Base-by-base conservation (phyloP, 2,888 invertebrate species). In the Busseola fusca region DNA sequence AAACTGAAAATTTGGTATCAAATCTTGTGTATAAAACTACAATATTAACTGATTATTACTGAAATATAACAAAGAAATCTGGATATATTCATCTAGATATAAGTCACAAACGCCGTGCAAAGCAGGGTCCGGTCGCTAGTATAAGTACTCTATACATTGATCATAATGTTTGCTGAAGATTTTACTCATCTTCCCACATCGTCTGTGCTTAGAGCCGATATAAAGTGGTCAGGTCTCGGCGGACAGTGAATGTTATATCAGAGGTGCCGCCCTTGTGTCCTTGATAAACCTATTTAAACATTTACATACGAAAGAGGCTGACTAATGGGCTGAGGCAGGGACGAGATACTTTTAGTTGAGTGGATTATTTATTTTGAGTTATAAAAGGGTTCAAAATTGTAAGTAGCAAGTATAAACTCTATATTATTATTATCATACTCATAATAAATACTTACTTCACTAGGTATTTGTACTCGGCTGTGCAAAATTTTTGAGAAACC, bases 281-380 rank as follows among this genome's bases (percentile, higher is more conserved):
- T 72, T 72, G 58, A 83, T 77, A 58, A 73, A 76, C 64, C 62
- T 71, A 64, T 67, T 82, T 74, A 80, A 84, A 82, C 64, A 82
- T 83, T 82, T 80, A 83, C 77, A 73, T 80, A 74, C 63, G 72
- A 79, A 82, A 82, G 80, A 66, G 68, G 59, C 54, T 48, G 18
- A 48, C 72, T 74, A 70, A 79, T 72, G 73, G 72, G 25, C 56
- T 45, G 59, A 27, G 16, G n/a, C 40, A 57, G 76, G 72, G 70
- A 48, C 74, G 71, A 48, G 58, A 7, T 48, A 69, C 50, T 62
- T 78, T 60, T 6, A n/a, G 27, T 40, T 27, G 25, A 57, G 37
- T 10, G 25, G 3, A 21, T 42, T 63, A 48, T 72, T 64, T 52
- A 71, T 71, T 59, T 60, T 1, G 16, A 72, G 40, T 54, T 63